Evolutionary conservation across 2,113 vertebrate genomes (phyloP).

Genomic region (Actinemys pallida): DNA sequence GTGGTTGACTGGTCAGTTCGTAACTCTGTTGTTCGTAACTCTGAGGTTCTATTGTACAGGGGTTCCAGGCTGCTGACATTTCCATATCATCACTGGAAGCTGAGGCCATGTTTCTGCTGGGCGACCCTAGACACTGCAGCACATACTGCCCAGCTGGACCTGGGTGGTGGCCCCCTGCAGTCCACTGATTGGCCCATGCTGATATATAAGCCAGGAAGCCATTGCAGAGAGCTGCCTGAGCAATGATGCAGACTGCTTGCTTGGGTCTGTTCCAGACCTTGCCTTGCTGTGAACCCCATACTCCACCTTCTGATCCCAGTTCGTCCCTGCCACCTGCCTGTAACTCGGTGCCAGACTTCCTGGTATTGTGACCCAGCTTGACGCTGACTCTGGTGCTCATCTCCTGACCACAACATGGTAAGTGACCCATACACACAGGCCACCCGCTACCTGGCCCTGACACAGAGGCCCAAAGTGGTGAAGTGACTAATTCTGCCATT

Average conservation of each 20-base stretch:
- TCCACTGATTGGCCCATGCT: background rate
- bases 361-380: background rate
- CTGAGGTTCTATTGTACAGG: too few relatives aligned
- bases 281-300: background rate
- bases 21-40: too few relatives aligned
- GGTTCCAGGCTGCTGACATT: background rate
- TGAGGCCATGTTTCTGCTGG: background rate
- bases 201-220: background rate
- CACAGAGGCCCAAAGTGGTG: background rate
- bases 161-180: background rate
- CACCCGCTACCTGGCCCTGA: background rate
- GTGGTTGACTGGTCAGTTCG: too few relatives aligned
- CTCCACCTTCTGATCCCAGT: background rate
- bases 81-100: background rate
- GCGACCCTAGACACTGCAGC: background rate
- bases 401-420: background rate
- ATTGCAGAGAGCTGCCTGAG: background rate
- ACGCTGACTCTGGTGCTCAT: background rate
- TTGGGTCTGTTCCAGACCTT: background rate
- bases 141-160: background rate
- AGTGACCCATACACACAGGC: background rate
- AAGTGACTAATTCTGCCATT: background rate
- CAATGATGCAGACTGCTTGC: background rate
- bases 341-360: background rate
- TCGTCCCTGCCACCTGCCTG: background rate